Base-by-base conservation (phyloP, 2,888 invertebrate genomes). In the Gymnosoma rotundatum region DNA sequence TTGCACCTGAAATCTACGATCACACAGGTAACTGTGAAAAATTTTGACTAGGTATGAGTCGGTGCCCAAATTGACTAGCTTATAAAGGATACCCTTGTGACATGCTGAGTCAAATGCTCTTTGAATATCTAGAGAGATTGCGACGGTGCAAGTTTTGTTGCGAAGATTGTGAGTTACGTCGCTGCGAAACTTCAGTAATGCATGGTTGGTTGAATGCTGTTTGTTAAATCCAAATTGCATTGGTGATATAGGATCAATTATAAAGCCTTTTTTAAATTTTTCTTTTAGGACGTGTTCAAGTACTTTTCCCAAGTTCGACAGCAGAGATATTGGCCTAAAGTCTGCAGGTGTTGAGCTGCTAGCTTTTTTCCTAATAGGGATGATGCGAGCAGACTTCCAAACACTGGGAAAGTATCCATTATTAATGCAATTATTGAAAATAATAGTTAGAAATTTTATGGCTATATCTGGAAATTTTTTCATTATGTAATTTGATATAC, bases 181-280 rank as follows among this genome's bases (percentile, higher is more conserved):
- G n/a, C 42, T 74, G 20, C 83, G 78, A 14, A 86, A 63, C 64
- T 86, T 83, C 1, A 83, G 52, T 1, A 83, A 74, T 0, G 75
- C 74, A 12, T 85, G 75, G 0, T 48, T 38, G 5, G 75, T 75
- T 2, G 75, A 85, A 14, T 72, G 78, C 0, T 50, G 32, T 48
- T 6, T 25, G n/a, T 67, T 54, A 14, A 85, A 85, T 0, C 80
- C 85, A 32, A 85, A 80, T 61, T n/a, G n/a, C n/a, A n/a, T n/a
- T 85, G 80, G 6, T 45, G 79, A 58, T 4, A 85, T 63, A 10
- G 56, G 60, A 18, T 79, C 60, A 42, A 72, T 56, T 5, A 38
- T 45, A 14, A 82, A 50, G n/a, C 79, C 56, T 5, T 21, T 36
- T 14, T 67, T 66, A 2, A 78, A 18, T 25, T 82, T 76, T 20